These are phyloP conservation scores for Tapirus terrestris DNA, from an alignment of 2,113 vertebrate genomes.

Conservation along the genomic window DNA sequence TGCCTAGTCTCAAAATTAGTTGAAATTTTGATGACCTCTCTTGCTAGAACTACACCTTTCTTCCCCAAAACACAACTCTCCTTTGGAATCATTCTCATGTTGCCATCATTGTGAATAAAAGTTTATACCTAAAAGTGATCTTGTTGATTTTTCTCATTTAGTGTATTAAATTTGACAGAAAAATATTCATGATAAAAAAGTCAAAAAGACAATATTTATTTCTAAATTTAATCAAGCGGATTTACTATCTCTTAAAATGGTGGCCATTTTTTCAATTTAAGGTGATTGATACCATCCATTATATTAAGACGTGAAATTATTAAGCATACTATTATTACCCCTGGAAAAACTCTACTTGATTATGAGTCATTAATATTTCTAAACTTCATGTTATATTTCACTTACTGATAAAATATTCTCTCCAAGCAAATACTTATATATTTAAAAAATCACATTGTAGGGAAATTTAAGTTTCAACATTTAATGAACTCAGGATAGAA, in stretches of 20 bases:
- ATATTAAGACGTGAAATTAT: not conserved
- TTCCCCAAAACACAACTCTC: not conserved
- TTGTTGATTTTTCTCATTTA: not conserved
- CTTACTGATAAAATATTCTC: not conserved
- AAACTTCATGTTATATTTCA: not conserved
- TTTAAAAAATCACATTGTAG: not conserved
- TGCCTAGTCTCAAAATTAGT: not conserved
- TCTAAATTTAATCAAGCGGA: not conserved
- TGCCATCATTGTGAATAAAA: not conserved
- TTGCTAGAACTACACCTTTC: not conserved
- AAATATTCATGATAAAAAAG: not conserved
- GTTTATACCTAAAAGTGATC: not conserved
- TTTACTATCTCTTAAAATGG: not conserved
- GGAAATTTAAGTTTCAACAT: not conserved
- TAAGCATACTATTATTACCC: not conserved
- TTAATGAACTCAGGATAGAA: not conserved
- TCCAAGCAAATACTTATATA: not conserved
- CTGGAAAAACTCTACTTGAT: not conserved
- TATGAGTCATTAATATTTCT: not conserved
- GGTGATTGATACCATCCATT: not conserved
- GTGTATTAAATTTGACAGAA: not conserved
- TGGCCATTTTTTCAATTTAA: not conserved
- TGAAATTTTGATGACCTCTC: not conserved
- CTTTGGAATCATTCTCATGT: not conserved
- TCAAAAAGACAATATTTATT: not conserved